These are phyloP conservation scores for Blastomussa wellsi DNA, from an alignment of 92 coral and sea anemone genomes.

Conservation along the genomic window DNA sequence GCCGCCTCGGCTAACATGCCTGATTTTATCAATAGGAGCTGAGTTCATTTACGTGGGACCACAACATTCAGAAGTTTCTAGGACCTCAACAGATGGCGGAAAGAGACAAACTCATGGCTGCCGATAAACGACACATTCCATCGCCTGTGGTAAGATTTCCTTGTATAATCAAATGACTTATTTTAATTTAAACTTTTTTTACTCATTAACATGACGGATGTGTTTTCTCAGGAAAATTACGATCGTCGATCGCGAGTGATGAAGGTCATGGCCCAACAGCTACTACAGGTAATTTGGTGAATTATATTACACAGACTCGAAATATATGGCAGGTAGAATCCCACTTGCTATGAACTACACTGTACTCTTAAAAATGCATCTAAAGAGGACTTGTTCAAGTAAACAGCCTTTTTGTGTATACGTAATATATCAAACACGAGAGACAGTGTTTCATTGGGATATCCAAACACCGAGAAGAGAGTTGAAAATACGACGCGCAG, in stretches of 20 bases:
- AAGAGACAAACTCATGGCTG: slow-evolving; percentile 38
- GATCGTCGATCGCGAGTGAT: slow-evolving; percentile 87
- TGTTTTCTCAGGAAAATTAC: slow-evolving; percentile 37
- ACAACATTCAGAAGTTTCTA: slow-evolving; percentile 56
- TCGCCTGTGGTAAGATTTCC: slow-evolving; percentile 14
- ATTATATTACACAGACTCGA: background rate
- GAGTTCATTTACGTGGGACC: slow-evolving; percentile 71
- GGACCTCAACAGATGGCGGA: slow-evolving; percentile 82
- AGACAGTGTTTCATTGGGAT: too few relatives aligned
- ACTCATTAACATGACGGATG: too few relatives aligned
- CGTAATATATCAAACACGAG: too few relatives aligned
- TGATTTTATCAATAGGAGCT: slow-evolving; percentile 50
- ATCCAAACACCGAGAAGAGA: too few relatives aligned
- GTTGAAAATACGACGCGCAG: too few relatives aligned
- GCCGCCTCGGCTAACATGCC: background rate
- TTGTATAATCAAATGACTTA: too few relatives aligned
- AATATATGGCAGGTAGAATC: too few relatives aligned
- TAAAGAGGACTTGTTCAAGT: too few relatives aligned
- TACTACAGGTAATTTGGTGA: slow-evolving; percentile 70
- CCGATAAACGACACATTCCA: slow-evolving; percentile 26
- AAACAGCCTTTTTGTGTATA: too few relatives aligned
- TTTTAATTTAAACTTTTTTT: too few relatives aligned
- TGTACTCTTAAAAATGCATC: too few relatives aligned
- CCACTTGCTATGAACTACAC: too few relatives aligned
- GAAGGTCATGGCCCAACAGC: slow-evolving; percentile 98